Evolutionary conservation across 2,888 invertebrate genomes (phyloP), one percentile per base, ranked within the genome.

Genomic region (Hipparchia semele): DNA sequence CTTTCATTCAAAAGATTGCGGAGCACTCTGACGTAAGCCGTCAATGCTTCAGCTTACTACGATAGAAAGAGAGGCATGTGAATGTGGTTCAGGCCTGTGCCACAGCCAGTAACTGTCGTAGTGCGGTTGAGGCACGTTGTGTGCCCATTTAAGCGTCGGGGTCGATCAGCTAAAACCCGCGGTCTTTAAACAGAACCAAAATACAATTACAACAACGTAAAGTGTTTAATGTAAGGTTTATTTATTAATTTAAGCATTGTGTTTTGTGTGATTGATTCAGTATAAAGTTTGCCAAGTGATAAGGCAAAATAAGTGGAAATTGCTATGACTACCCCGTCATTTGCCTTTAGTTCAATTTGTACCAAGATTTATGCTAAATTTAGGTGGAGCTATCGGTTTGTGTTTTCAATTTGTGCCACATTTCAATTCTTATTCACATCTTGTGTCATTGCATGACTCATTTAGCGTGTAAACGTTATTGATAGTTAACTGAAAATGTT

Each of bases 291-390:
- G 76, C 78, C 82, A 45, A 84, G 86, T 89, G 88, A 88, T 90
- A 89, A 88, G 85, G 84, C 80, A 83, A 7, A 83, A 87, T 89
- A 86, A 87, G 90, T 91, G 92, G 90, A 90, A 88, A 86, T 87
- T 86, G 86, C 81, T 87, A 84, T 87, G 88, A 88, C 89, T 88
- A 82, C 33, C 86, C 87, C 86, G 88, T 73, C 75, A 64, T 75
- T 86, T 83, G 86, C 82, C 83, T 80, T 81, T 82, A 81, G 79
- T 79, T 82, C 78, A 79, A 81, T 84, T 81, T 83, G 81, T 81
- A 83, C 81, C 80, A 81, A 62, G 70, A 71, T 69, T 64, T 74
- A 69, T 58, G 65, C 66, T 62, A 71, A 76, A 71, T 72, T 70
- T 68, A 69, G 70, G 73, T 71, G 73, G 68, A 62, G 73, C 70